Evolutionary conservation across 1,140 invertebrate species (phyloP), one percentile per base, ranked within the genome.

Genomic region (Cheumatopsyche charites): DNA sequence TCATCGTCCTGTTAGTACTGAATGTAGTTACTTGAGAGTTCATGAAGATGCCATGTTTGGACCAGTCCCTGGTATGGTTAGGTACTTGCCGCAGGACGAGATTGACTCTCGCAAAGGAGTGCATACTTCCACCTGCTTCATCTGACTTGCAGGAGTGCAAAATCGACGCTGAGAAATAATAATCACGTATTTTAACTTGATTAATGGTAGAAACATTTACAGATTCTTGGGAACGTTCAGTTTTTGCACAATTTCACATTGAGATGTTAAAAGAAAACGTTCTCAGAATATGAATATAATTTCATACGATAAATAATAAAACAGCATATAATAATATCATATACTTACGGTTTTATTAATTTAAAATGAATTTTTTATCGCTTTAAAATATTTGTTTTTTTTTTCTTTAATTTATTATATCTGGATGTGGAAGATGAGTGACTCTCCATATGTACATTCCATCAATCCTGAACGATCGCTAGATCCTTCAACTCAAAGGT

Each of bases 31-130:
- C 66, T 55, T 68, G 66, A 47, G 49, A 45, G 15, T 68, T 45
- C 47, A 55, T 68, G 66, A 68, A 41, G 66, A 25, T 68, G 47
- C 66, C 66, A 68, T 68, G 66, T 68, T 55, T 68, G 66, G 66
- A 25, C 49, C 47, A 36, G 62, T 25, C 62, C 9, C 29, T 36
- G 3, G 55, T 61, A 21, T 36, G 19, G 55, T 13, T 63, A 63
- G 36, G 62, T 63, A 63, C 36, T 63, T 63, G 62, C 1, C 3
- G 4, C 26, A 12, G 66, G 47, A 26, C 47, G 21, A 68, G 55
- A 19, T 68, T 68, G 23, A 58, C 21, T 13, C 17, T 58, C 55
- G 21, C 66, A 41, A 29, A 66, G 13, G 11, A 23, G 23, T 21
- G 12, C 12, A 63, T 17, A 25, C n/a, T 47, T 68, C 66, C 66